Conservation (phyloP, 1,140 invertebrate genomes). For the Orchestia grillus region DNA sequence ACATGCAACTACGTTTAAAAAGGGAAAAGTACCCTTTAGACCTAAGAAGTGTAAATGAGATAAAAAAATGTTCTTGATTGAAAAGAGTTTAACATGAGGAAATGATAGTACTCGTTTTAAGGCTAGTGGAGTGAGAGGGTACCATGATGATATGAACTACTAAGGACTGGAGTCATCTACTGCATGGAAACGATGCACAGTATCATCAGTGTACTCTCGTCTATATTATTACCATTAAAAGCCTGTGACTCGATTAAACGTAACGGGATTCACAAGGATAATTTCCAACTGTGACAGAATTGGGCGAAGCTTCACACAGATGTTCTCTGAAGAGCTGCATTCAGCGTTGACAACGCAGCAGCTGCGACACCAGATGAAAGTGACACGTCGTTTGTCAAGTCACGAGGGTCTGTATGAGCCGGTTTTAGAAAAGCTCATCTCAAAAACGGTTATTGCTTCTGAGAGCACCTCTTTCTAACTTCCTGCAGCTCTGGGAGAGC, state of each 20-base stretch:
- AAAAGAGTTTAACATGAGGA: no score
- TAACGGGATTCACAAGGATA: background rate
- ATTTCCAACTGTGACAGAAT: background rate
- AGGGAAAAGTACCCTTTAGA: no score
- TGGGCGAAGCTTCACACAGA: background rate
- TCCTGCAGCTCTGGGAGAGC: background rate
- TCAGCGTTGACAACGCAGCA: background rate
- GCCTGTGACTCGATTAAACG: no score
- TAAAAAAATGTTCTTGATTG: no score
- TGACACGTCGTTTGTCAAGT: background rate
- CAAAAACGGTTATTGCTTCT: background rate
- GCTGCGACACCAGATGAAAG: background rate
- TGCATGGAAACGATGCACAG: no score
- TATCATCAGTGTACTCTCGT: background rate
- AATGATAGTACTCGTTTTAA: no score
- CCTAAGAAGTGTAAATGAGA: no score
- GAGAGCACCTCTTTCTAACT: background rate
- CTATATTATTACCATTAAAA: no score
- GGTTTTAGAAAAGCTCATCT: background rate
- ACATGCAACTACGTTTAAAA: background rate
- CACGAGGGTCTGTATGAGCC: background rate
- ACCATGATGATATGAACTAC: no score
- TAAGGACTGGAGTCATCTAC: no score
- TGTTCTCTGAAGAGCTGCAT: background rate
- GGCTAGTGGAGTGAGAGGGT: no score